Percentiles rank a stretch among this genome's conserved stretches.
These are phyloP conservation scores for Tolmerus cingulatus DNA, from an alignment of 2,888 invertebrate species.

Conservation along the genomic window DNA sequence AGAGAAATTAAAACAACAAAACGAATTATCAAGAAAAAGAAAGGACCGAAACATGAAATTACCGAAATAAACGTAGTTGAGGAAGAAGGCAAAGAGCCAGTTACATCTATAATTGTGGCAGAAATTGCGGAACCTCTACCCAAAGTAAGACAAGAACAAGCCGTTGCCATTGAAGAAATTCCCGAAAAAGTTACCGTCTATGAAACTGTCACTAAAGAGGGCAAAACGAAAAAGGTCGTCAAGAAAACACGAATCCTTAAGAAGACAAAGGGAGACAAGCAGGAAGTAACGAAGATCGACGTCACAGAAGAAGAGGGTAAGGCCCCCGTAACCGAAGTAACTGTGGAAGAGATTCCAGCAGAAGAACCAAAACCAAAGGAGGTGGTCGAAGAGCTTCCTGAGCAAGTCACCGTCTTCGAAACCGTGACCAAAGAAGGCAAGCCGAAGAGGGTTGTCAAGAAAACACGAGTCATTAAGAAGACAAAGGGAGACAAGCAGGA, in stretches of 20 bases:
- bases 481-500: slow-evolving; percentile 59
- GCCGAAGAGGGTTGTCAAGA: slow-evolving; percentile 50
- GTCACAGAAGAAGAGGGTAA: slow-evolving; percentile 65
- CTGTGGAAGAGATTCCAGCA: slow-evolving; percentile 59
- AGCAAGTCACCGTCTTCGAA: slow-evolving; percentile 56
- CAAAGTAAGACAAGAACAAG: too few relatives aligned
- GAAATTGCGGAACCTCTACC: slow-evolving; percentile 22
- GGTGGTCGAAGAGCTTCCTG: slow-evolving; percentile 57
- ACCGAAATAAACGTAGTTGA: too few relatives aligned
- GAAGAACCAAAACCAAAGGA: slow-evolving; percentile 53
- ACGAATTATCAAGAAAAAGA: too few relatives aligned
- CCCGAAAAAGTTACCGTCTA: slow-evolving; percentile 57
- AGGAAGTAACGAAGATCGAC: slow-evolving; percentile 62
- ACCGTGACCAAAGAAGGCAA: slow-evolving; percentile 57
- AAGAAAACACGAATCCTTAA: slow-evolving; percentile 59
- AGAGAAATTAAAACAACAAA: too few relatives aligned
- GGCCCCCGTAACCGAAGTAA: slow-evolving; percentile 56
- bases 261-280: slow-evolving; percentile 55
- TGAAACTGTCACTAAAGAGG: slow-evolving; percentile 57
- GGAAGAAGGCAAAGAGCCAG: too few relatives aligned
- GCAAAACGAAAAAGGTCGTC: slow-evolving; percentile 54
- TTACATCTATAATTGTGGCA: slow-evolving; percentile 46
- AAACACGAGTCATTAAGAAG: slow-evolving; percentile 59
- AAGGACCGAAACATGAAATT: too few relatives aligned
- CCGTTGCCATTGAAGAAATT: slow-evolving; percentile 46